Evolutionary conservation across 2,888 invertebrate genomes (phyloP).

Genomic region (Rhamphomyia laevipes): DNA sequence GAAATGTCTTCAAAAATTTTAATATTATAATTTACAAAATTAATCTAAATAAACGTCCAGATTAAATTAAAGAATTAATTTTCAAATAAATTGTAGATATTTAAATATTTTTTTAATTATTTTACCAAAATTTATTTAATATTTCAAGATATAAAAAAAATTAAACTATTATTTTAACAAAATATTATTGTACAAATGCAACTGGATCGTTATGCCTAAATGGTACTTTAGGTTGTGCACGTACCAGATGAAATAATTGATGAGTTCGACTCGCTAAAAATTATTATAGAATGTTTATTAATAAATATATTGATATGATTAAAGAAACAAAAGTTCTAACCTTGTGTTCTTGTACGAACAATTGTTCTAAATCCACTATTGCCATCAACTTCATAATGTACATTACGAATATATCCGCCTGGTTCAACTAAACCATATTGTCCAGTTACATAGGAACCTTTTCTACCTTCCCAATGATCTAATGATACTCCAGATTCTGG

Average conservation of each 20-base stretch:
- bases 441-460: constrained; percentile 25
- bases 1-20: too few relatives aligned
- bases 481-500: constrained; percentile 25
- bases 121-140: too few relatives aligned
- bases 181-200: constrained; percentile 13
- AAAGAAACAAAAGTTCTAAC: constrained; percentile 8
- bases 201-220: constrained; percentile 24
- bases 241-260: constrained; percentile 20
- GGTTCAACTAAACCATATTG: constrained; percentile 30
- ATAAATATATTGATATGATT: background rate
- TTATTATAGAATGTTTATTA: background rate
- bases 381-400: constrained; percentile 28
- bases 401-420: constrained; percentile 28
- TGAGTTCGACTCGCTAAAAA: constrained; percentile 24
- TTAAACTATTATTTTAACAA: background rate
- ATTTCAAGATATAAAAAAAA: background rate
- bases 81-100: too few relatives aligned
- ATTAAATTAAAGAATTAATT: too few relatives aligned
- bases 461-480: constrained; percentile 29
- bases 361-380: constrained; percentile 26
- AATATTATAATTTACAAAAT: too few relatives aligned
- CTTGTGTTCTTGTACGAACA: constrained; percentile 26
- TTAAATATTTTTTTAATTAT: too few relatives aligned
- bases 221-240: constrained; percentile 22
- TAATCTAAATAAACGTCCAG: too few relatives aligned